Percentiles rank a stretch among this genome's conserved stretches.
Evolutionary conservation across 2,888 invertebrate genomes (phyloP).

Genomic region (Dasysyrphus albostriatus): DNA sequence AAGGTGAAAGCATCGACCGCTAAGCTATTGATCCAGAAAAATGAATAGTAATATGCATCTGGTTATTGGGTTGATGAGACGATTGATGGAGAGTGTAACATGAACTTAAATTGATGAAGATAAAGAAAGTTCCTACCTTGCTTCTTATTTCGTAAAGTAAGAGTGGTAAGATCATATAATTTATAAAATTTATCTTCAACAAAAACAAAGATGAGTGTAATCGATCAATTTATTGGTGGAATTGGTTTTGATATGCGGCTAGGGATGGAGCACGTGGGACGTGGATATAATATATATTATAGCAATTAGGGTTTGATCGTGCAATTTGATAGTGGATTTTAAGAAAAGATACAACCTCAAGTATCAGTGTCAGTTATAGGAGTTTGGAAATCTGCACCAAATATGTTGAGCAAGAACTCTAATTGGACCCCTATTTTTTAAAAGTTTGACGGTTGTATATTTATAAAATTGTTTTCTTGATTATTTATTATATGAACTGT

Average conservation of each 20-base stretch:
- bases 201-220: background rate
- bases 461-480: no score
- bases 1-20: slow-evolving; percentile 55
- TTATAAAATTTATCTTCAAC: background rate
- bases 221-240: background rate
- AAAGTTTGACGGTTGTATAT: no score
- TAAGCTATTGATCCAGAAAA: slow-evolving; percentile 61
- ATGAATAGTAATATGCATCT: slow-evolving; percentile 54
- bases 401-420: no score
- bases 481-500: no score
- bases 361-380: no score
- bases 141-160: background rate
- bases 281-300: background rate
- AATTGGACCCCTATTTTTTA: no score
- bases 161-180: background rate
- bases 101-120: slow-evolving; percentile 9
- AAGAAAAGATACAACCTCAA: background rate
- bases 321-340: background rate
- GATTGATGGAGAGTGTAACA: slow-evolving; percentile 41
- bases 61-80: slow-evolving; percentile 47
- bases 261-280: background rate
- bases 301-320: background rate
- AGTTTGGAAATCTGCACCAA: no score
- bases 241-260: background rate
- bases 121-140: background rate